Evolutionary conservation across 2,113 vertebrate genomes (phyloP), one percentile per base, ranked within the genome.

Genomic region (Caretta caretta): DNA sequence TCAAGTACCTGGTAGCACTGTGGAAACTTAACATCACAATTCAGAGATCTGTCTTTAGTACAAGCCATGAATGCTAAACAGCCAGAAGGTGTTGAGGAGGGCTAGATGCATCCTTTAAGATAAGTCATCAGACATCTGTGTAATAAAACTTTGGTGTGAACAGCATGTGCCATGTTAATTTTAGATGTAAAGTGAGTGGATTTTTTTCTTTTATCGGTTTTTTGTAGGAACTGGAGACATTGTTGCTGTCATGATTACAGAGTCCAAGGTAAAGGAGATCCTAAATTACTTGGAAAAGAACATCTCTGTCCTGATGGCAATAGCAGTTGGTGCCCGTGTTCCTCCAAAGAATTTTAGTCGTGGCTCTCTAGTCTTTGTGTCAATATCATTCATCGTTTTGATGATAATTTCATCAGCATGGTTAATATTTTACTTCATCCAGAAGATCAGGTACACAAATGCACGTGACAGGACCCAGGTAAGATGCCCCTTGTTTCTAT

Each of bases 401-500:
- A 99, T 99, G 99, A 99, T 99, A 90, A 99, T 99, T 98, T 99
- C 99, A 50, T 99, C 99, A 10, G 99, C 99, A 0, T 99, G 99
- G 99, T 99, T 99, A 96, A 99, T 99, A 98, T 99, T 99, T 98
- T 99, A 99, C 98, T 99, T 99, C 98, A 99, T 99, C 96, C 99
- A 99, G 98, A 99, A 99, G 98, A 99, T 99, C 95, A 99, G 99
- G 96, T 99, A 99, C 97, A 99, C 99, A 90, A 99, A 98, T 57
- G 98, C 99, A 76, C 98, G 99, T 5, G 99, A 99, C 98, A 99
- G 99, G 91, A 99, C 99, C 97, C 99, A 99, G 99, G 99, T 99
- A 97, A 98, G 98, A 22, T 5, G 1, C 24, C 13, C 84, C 4
- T 13, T 88, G 78, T 14, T 29, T 16, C 25, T 48, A 3, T 42